Evolutionary conservation across 1,140 invertebrate species (phyloP).

Genomic region (Zeugodacus cucurbitae): DNA sequence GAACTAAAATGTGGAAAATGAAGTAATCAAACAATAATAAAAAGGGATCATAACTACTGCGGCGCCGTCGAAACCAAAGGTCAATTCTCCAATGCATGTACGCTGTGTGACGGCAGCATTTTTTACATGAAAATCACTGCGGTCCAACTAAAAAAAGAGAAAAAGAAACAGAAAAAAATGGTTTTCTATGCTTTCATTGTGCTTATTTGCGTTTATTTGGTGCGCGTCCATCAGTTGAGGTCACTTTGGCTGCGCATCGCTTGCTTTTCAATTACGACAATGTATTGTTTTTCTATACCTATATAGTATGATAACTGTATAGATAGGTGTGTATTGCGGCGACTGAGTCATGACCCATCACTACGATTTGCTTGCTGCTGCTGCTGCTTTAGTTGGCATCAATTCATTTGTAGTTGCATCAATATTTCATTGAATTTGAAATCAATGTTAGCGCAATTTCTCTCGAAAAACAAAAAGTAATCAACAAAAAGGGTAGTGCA

Average conservation of each 20-base stretch:
- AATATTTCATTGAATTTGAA: slow-evolving; percentile 35
- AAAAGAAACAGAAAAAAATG: neutral
- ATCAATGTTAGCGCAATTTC: slow-evolving; percentile 5
- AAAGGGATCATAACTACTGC: slow-evolving; percentile 4
- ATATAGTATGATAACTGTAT: neutral
- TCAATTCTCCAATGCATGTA: neutral
- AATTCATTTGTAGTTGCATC: slow-evolving; percentile 22
- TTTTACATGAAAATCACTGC: neutral
- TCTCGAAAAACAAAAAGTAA: neutral
- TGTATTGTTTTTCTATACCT: neutral
- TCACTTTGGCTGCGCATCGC: neutral
- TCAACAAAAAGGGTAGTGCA: neutral
- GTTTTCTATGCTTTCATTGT: neutral
- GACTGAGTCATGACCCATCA: neutral
- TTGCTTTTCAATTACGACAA: neutral
- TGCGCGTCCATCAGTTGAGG: slow-evolving; percentile 5
- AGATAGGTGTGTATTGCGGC: neutral
- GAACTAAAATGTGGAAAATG: neutral
- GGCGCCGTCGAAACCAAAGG: neutral
- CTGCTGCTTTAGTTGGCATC: slow-evolving; percentile 10
- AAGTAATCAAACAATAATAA: neutral
- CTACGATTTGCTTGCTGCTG: neutral
- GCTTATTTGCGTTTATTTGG: neutral
- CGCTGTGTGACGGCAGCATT: neutral
- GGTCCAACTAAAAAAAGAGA: neutral